Base-by-base conservation (phyloP, 2,113 vertebrate species). In the Microcebus griseorufus region DNA sequence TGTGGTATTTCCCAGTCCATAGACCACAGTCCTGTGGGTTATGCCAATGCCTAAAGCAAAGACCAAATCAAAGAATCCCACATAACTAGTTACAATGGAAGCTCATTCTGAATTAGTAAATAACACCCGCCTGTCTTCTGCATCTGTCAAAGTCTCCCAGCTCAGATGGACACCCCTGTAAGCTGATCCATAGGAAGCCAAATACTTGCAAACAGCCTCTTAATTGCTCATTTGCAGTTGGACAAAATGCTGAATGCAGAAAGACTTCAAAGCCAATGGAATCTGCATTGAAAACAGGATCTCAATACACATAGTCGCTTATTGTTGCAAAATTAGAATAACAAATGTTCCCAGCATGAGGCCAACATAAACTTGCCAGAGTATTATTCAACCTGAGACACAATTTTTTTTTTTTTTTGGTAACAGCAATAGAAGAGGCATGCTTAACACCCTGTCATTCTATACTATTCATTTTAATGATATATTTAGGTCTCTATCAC, bases 401-500 rank as follows among this genome's bases (percentile, higher is more conserved):
- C n/a, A 80, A 85, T 67, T 34, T 75, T 79, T 22, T 12, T 88
- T 95, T 90, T 72, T 2, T 64, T 64, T 64, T 27, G 3, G 11
- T 4, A 87, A 51, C 18, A 25, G 72, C 60, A 70, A 51, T 51
- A 0, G 76, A 84, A 72, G 78, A 94, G 96, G 84, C 94, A 58
- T 45, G 37, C 94, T 97, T 82, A 87, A 76, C 94, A 72, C 88
- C 79, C 78, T 84, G 90, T 96, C 97, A 95, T 97, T 98, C 98
- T 97, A 23, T 94, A 97, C 90, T 27, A 65, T 88, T 98, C 78
- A 60, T 98, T 98, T 98, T 98, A 98, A 98, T 98, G 97, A 98
- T 97, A 97, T 96, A 96, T 97, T 98, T 97, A 96, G 96, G 96
- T 88, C 88, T 84, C 86, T 91, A 72, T 88, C 95, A 97, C 97